Evolutionary conservation across 1,140 invertebrate genomes (phyloP).

Genomic region (Aphelenchoides besseyi): DNA sequence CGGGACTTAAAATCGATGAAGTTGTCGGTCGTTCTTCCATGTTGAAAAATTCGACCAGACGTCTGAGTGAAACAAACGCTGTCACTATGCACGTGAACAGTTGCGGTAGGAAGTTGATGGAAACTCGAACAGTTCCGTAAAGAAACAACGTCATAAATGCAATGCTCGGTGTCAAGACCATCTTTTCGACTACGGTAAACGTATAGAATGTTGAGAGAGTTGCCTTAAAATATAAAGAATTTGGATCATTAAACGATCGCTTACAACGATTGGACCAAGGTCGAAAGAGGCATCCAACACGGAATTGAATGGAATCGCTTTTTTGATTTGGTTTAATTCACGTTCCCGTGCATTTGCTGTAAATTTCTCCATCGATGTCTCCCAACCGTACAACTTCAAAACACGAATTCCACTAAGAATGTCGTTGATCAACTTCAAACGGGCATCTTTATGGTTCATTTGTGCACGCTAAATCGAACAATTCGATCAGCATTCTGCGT

Average conservation of each 20-base stretch:
- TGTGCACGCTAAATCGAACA: slow-evolving; percentile 32
- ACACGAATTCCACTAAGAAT: slow-evolving; percentile 69
- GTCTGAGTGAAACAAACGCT: slow-evolving; percentile 51
- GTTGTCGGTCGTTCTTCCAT: slow-evolving; percentile 25
- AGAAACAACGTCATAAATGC: slow-evolving; percentile 67
- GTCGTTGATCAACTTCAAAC: slow-evolving; percentile 67
- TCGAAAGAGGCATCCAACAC: slow-evolving; percentile 37
- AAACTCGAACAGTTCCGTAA: slow-evolving; percentile 57
- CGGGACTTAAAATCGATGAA: not conserved
- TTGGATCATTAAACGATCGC: slow-evolving; percentile 39
- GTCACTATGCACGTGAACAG: slow-evolving; percentile 53
- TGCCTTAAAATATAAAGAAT: slow-evolving; percentile 66
- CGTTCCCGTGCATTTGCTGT: slow-evolving; percentile 55
- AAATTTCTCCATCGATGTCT: slow-evolving; percentile 72
- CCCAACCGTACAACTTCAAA: slow-evolving; percentile 89
- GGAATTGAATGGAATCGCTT: slow-evolving; percentile 71
- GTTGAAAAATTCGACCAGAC: slow-evolving; percentile 53
- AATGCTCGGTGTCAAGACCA: slow-evolving; percentile 79
- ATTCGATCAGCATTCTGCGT: not conserved
- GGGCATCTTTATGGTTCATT: slow-evolving; percentile 66
- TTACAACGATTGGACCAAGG: slow-evolving; percentile 28
- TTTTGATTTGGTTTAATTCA: slow-evolving; percentile 75
- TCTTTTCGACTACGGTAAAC: slow-evolving; percentile 72
- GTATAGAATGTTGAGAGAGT: slow-evolving; percentile 83
- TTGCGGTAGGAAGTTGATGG: slow-evolving; percentile 57